phyloP scores from a whole-genome alignment of 2,888 invertebrate species.

The Lycaena phlaeas region DNA sequence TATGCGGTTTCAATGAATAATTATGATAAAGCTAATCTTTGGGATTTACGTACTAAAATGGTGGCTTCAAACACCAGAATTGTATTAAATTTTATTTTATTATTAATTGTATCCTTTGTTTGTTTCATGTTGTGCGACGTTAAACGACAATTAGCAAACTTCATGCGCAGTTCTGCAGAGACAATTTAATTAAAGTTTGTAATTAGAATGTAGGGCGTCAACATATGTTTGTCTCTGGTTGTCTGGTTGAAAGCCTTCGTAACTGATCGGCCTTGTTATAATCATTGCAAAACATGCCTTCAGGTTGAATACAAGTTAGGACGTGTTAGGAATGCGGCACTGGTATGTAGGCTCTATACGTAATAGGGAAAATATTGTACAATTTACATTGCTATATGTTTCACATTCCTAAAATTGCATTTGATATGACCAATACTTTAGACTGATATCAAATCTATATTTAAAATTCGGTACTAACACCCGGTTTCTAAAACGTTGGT shows the following conservation, averaged over 20 bases:
- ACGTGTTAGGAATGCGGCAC: slow-evolving; percentile 14
- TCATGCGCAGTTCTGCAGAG: background rate
- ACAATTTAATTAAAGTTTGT: slow-evolving; percentile 1
- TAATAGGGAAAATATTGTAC: slow-evolving; percentile 7
- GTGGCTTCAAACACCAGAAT: no score
- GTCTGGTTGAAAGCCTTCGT: slow-evolving; percentile 12
- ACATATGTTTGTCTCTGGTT: slow-evolving; percentile 4
- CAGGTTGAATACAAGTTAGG: slow-evolving; percentile 11
- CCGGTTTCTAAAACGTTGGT: no score
- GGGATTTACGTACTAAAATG: no score
- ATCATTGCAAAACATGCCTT: slow-evolving; percentile 8
- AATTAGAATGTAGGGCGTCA: slow-evolving; percentile 5
- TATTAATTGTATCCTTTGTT: no score
- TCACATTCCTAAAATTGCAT: no score
- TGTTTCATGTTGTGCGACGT: no score
- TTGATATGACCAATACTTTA: slow-evolving; percentile 1
- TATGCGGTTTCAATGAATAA: no score
- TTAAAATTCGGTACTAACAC: no score
- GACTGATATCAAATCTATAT: no score
- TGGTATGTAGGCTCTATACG: slow-evolving; percentile 8
- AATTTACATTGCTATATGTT: no score
- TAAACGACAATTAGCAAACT: background rate
- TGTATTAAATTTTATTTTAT: no score
- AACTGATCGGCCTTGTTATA: slow-evolving; percentile 14
- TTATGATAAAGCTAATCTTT: no score